Evolutionary conservation across 2,888 invertebrate species (phyloP).

Genomic region (Diplolepis rosae): DNA sequence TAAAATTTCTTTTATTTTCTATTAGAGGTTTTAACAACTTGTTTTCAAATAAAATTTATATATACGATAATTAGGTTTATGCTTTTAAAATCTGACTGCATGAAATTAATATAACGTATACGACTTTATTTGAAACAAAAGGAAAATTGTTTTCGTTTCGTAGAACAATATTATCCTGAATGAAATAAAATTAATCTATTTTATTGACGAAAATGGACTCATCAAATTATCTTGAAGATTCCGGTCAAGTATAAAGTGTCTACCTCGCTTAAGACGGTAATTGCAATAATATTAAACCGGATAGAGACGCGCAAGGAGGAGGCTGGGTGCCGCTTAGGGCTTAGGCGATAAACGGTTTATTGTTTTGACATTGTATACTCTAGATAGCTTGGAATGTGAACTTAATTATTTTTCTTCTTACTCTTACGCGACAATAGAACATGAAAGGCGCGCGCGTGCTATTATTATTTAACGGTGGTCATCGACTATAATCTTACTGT

Average conservation of each 20-base stretch:
- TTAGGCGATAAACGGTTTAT: conserved; percentile 47
- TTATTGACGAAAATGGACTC: background rate
- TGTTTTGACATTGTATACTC: conserved; percentile 46
- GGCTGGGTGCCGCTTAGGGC: conserved; percentile 23
- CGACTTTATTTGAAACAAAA: too few relatives aligned
- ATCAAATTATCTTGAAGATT: background rate
- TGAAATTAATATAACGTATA: too few relatives aligned
- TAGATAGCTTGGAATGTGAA: conserved; percentile 45
- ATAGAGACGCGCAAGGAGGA: background rate
- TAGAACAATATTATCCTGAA: too few relatives aligned
- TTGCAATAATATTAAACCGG: background rate
- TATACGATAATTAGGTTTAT: too few relatives aligned
- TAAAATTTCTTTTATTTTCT: too few relatives aligned
- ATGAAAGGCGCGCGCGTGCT: conserved; percentile 19
- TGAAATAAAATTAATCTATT: background rate
- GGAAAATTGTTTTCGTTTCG: too few relatives aligned
- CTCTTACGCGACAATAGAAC: conserved; percentile 20
- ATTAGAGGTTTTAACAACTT: too few relatives aligned
- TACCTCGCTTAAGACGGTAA: background rate
- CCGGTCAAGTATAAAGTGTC: background rate
- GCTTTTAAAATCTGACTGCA: too few relatives aligned
- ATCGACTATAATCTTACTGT: conserved; percentile 16
- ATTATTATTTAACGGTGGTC: conserved; percentile 5
- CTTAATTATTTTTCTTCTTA: conserved; percentile 38
- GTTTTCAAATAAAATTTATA: too few relatives aligned